Evolutionary conservation across 2,888 invertebrate species (phyloP).

Genomic region (Melanostoma mellinum): DNA sequence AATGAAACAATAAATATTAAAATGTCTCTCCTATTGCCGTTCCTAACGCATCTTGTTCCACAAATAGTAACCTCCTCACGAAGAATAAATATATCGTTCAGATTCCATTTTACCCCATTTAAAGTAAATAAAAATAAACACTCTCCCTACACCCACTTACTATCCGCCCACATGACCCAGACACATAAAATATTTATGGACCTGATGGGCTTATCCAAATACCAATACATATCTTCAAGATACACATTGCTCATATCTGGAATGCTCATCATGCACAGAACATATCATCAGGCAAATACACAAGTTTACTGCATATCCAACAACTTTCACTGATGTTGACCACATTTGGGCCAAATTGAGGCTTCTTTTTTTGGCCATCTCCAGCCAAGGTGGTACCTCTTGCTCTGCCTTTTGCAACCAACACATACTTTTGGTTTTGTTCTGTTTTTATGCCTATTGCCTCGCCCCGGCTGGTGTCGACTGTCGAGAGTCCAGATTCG

Average conservation of each 20-base stretch:
- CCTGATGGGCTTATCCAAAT: constrained; percentile 30
- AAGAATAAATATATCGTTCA: constrained; percentile 34
- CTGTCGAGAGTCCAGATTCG: constrained; percentile 10
- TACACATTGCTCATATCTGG: constrained; percentile 43
- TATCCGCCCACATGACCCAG: constrained; percentile 40
- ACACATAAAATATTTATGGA: constrained; percentile 55
- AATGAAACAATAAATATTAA: constrained; percentile 62
- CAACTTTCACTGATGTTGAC: constrained; percentile 60
- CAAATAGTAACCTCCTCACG: constrained; percentile 6
- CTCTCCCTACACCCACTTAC: constrained; percentile 42
- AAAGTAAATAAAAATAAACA: constrained; percentile 56
- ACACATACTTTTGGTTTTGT: constrained; percentile 12
- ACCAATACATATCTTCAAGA: constrained; percentile 34
- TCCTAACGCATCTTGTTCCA: background rate
- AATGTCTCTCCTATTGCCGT: constrained; percentile 7
- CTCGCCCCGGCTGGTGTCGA: background rate
- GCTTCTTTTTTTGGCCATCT: constrained; percentile 44
- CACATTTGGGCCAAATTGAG: constrained; percentile 44
- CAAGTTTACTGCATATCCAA: constrained; percentile 35
- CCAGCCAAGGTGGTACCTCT: constrained; percentile 24
- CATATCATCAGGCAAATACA: constrained; percentile 30
- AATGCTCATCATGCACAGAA: constrained; percentile 28
- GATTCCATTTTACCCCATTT: constrained; percentile 46
- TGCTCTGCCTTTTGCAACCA: background rate
- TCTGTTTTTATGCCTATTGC: constrained; percentile 32